Evolutionary conservation across 2,888 invertebrate species (phyloP), one percentile per base, ranked within the genome.

Genomic region (Athrips mouffetella): DNA sequence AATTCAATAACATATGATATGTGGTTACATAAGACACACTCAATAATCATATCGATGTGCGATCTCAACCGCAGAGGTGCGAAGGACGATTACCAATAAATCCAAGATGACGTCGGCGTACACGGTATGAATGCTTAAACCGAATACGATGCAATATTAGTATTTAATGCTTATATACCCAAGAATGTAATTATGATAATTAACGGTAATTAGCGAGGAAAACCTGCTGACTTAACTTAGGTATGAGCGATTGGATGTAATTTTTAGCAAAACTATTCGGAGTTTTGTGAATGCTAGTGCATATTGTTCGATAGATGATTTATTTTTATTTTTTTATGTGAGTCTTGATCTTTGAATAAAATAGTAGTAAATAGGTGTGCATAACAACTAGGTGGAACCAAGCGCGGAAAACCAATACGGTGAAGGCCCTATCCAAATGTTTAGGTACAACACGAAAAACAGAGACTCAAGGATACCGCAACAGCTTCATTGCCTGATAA

Each of bases 71-170:
- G 30, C 42, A 42, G 44, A 54, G 48, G 57, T 57, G 60, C 50
- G 58, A 60, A 58, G 58, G 60, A 55, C 58, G 49, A 46, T 50
- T 49, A 44, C 48, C 49, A 53, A 55, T 57, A 55, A 57, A 45
- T 48, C 15, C 30, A 45, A 39, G 29, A 47, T 48, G 51, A 48
- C 51, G 45, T 39, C 40, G 40, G 10, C 29, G 11, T 11, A n/a
- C 37, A 11, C 18, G 11, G n/a, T 8, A 10, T n/a, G 21, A 37
- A 37, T 37, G 20, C 20, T 21, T 11, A 37, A 37, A 8, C 18
- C n/a, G 18, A 18, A 13, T n/a, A n/a, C n/a, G n/a, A n/a, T n/a
- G n/a, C 21, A 6, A 18, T 8, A 21, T 37, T 37, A 21, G n/a
- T n/a, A n/a, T n/a, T n/a, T 37, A 11, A 11, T n/a, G n/a, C 18